Conservation (phyloP, 2,797 vertebrate species). For the Rhinichthys osculus region DNA sequence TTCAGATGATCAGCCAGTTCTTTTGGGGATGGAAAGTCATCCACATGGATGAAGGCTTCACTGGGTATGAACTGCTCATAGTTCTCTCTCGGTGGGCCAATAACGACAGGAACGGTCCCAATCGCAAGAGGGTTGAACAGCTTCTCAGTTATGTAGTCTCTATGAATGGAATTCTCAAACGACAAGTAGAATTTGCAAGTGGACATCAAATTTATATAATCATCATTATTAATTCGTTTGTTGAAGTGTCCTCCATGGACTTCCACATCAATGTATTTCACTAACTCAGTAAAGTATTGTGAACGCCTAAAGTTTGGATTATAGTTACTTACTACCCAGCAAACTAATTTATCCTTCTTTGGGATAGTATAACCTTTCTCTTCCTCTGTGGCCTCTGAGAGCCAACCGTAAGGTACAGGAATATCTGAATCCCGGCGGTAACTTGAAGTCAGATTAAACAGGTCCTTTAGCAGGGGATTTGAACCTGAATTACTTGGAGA, state of each 20-base stretch:
- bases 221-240: background rate
- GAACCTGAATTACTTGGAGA: background rate
- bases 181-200: conserved; percentile 41
- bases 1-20: conserved; percentile 24
- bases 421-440: conserved; percentile 61
- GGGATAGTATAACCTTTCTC: conserved; percentile 26
- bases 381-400: conserved; percentile 4
- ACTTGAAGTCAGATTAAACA: conserved; percentile 63
- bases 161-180: conserved; percentile 36
- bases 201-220: background rate
- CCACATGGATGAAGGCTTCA: conserved; percentile 19
- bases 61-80: conserved; percentile 16
- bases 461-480: background rate
- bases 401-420: conserved; percentile 49
- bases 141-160: conserved; percentile 24
- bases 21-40: conserved; percentile 15
- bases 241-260: background rate
- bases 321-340: conserved; percentile 53
- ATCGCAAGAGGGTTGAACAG: background rate
- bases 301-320: background rate
- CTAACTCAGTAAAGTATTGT: conserved; percentile 2
- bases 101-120: conserved; percentile 6
- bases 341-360: conserved; percentile 45
- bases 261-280: background rate
- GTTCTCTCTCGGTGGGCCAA: conserved; percentile 17